These are phyloP conservation scores for Heliconius sara DNA, from an alignment of 2,888 invertebrate species.

Conservation along the genomic window DNA sequence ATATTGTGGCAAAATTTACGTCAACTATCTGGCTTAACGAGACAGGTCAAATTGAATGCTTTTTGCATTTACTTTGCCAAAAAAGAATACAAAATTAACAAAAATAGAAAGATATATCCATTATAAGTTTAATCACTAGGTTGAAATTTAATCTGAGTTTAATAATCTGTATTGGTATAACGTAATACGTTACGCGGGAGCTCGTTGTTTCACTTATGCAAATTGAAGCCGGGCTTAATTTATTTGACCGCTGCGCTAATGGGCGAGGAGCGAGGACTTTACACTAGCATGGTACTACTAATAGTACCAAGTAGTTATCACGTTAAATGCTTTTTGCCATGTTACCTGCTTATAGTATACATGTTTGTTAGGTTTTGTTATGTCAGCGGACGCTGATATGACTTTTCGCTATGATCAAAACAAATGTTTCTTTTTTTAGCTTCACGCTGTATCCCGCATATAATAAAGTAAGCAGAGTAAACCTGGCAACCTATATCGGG, in stretches of 20 bases:
- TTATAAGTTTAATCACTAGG: neutral
- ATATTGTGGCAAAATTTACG: too few relatives aligned
- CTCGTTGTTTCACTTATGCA: conserved; percentile 42
- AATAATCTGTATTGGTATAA: neutral
- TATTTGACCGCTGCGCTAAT: conserved; percentile 37
- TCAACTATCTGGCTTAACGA: too few relatives aligned
- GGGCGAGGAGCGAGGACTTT: conserved; percentile 6
- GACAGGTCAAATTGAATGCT: neutral
- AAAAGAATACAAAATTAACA: too few relatives aligned
- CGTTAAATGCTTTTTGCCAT: neutral
- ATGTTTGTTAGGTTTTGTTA: too few relatives aligned
- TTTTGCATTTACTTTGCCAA: too few relatives aligned
- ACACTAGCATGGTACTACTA: neutral
- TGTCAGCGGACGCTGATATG: too few relatives aligned
- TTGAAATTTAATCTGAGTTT: neutral
- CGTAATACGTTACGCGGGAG: conserved; percentile 32
- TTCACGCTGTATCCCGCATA: too few relatives aligned
- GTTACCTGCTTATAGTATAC: too few relatives aligned
- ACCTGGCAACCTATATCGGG: too few relatives aligned
- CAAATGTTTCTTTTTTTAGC: too few relatives aligned
- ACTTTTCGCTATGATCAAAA: too few relatives aligned
- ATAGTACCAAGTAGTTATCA: neutral
- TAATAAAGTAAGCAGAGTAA: too few relatives aligned
- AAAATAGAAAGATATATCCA: neutral
- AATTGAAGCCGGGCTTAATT: conserved; percentile 34